Conservation (phyloP, 64 coral and sea anemone species). For the Catalaphyllia jardinei region DNA sequence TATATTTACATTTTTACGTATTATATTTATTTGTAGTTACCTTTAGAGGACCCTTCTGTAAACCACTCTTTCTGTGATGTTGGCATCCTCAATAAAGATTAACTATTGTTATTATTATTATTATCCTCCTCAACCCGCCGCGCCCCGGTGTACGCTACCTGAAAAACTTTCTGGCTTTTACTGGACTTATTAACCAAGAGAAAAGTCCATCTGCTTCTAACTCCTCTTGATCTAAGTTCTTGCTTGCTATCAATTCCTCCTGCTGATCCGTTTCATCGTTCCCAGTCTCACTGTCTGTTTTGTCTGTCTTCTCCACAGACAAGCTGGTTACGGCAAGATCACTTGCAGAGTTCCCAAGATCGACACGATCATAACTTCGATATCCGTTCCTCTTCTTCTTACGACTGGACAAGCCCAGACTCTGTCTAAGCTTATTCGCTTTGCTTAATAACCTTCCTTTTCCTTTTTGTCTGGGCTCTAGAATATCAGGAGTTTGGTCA, state of each 20-base stretch:
- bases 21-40: no score
- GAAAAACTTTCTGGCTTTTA: slow-evolving; percentile 95
- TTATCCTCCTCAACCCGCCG: no score
- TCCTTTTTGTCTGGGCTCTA: slow-evolving; percentile 46
- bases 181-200: slow-evolving; percentile 93
- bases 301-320: not conserved
- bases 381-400: slow-evolving; percentile 76
- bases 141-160: slow-evolving; percentile 51
- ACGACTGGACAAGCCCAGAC: slow-evolving; percentile 72
- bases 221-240: slow-evolving; percentile 46
- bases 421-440: slow-evolving; percentile 80
- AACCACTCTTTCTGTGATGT: no score
- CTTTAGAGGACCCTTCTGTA: no score
- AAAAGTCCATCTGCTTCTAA: slow-evolving; percentile 82
- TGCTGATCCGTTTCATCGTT: not conserved
- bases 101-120: no score
- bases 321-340: slow-evolving; percentile 1
- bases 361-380: slow-evolving; percentile 36
- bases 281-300: slow-evolving; percentile 7
- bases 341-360: slow-evolving; percentile 26
- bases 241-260: not conserved
- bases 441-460: slow-evolving; percentile 61
- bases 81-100: no score
- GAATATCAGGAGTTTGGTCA: slow-evolving; percentile 6
- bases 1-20: no score